Base-by-base conservation (phyloP, 2,113 vertebrate species). In the Sarotherodon lohbergeri region DNA sequence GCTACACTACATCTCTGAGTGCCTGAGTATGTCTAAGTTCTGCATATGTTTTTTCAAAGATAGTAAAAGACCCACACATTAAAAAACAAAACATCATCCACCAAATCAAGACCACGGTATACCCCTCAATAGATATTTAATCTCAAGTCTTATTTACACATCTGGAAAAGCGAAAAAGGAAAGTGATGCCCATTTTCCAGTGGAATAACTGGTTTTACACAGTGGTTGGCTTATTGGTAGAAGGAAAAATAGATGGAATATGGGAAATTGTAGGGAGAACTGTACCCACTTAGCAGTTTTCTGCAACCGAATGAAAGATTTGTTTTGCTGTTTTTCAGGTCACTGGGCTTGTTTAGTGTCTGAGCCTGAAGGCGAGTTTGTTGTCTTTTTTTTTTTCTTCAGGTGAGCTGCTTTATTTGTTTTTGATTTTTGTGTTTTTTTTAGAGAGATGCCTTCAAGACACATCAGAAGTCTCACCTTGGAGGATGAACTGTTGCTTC, bases 1-100 rank as follows among this genome's bases (percentile, higher is more conserved):
- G 80, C 88, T 22, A 82, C 88, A 86, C 86, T 48, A 71, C 52
- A 82, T 88, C 34, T 85, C 79, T 82, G 89, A 90, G 86, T 71
- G 73, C 82, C 54, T 84, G 76, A 36, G 80, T 80, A 78, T 82
- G 22, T 61, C 24, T 39, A 11, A 36, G 76, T 76, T 39, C 24
- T 83, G 41, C 56, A 54, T 83, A 17, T 52, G 50, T 66, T 55
- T 91, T 79, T 85, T 78, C 55, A 86, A 59, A 71, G 81, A 87
- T 78, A 86, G 63, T 22, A 52, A 59, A 54, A 50, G 41, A 83
- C 36, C 52, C 39, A 43, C 43, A 83, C 46, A 89, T 11, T 16
- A 84, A 76, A 46, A 10, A 27, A 73, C 27, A 56, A 24, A 76
- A 68, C 81, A 59, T 61, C 81, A 29, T 34, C 88, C 80, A 86